These are phyloP conservation scores for Pygocentrus nattereri DNA, from an alignment of 2,797 vertebrate species.

Conservation along the genomic window DNA sequence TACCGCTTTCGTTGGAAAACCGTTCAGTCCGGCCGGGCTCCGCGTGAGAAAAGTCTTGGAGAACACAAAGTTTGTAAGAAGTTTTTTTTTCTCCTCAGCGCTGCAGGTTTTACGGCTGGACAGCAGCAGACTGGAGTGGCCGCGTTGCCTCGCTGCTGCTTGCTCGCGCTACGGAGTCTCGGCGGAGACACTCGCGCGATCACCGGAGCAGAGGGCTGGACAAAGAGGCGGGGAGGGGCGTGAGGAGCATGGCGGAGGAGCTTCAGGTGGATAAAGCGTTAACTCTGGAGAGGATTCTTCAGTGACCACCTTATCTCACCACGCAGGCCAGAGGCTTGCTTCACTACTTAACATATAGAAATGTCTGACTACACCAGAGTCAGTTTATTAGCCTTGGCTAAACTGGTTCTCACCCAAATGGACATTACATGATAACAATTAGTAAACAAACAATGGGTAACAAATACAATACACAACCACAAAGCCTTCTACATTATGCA, in stretches of 20 bases:
- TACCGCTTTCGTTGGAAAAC: not conserved
- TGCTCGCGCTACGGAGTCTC: constrained; percentile 58
- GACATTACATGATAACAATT: not conserved
- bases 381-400: not conserved
- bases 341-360: not conserved
- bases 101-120: constrained; percentile 23
- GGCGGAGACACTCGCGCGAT: constrained; percentile 56
- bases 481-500: too few species aligned
- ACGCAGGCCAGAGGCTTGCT: not conserved
- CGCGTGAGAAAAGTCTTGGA: not conserved
- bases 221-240: constrained; percentile 81
- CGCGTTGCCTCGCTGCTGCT: constrained; percentile 39
- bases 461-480: not conserved
- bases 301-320: not conserved
- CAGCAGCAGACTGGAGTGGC: constrained; percentile 39
- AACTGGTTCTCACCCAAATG: too few species aligned
- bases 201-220: constrained; percentile 72
- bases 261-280: not conserved
- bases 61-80: constrained; percentile 16
- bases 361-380: not conserved
- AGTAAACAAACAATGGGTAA: not conserved
- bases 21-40: not conserved
- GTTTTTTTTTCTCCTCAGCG: constrained; percentile 24
- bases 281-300: not conserved
- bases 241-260: not conserved